Evolutionary conservation across 2,113 vertebrate genomes (phyloP), one percentile per base, ranked within the genome.

Genomic region (Shinisaurus crocodilurus): DNA sequence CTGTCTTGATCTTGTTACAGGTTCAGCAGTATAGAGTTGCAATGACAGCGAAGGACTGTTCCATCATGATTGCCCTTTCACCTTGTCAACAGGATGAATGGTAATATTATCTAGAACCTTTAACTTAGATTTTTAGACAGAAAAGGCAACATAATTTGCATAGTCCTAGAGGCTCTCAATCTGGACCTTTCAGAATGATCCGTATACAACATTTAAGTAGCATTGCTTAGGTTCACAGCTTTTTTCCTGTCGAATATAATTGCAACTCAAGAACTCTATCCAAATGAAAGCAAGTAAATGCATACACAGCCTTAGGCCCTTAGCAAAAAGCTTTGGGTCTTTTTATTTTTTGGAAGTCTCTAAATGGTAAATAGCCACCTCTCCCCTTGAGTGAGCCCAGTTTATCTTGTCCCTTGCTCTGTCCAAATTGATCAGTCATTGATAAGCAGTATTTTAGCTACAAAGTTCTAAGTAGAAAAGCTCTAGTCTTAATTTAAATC

Each of bases 1-100:
- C 27, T 48, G 0, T 12, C 45, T 88, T 81, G 65, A 0, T 63
- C 45, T 65, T 89, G 45, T 82, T 9, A 0, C 86, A 99, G 99
- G 98, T 99, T 91, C 98, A 99, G 90, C 99, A 99, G 95, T 99
- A 99, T 96, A 97, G 99, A 75, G 98, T 98, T 5, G 98, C 99
- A 81, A 99, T 99, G 99, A 99, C 99, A 0, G 98, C 99, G 37
- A 99, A 99, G 92, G 99, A 99, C 96, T 99, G 99, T 95, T 99
- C 99, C 90, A 97, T 99, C 94, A 99, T 99, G 98, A 98, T 99
- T 1, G 96, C 98, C 2, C 98, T 99, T 15, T 98, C 98, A 4
- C 98, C 99, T 18, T 97, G 98, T 70, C 94, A 96, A 32, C 98
- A 98, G 93, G 98, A 98, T 1, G 97, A 98, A 89, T 97, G 98